phyloP scores from a whole-genome alignment of 2,113 vertebrate species.

The Hippocampus mohnikei region DNA sequence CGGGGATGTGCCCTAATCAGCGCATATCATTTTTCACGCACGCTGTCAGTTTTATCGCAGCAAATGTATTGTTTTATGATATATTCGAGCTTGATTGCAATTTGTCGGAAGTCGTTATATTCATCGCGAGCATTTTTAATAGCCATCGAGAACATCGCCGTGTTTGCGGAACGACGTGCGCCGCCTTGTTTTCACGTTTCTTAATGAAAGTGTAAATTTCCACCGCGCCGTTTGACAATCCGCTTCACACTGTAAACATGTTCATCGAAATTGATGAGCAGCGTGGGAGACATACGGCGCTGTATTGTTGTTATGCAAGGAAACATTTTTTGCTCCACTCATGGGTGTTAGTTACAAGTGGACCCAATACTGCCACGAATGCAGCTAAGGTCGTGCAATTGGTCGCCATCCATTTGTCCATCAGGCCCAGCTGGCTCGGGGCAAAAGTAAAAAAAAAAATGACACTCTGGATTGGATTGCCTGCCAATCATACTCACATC shows the following conservation, averaged over 20 bases:
- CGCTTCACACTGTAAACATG: neutral
- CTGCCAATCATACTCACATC: too few relatives aligned
- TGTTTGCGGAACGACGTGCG: neutral
- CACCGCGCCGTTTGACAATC: neutral
- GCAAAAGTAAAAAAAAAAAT: too few relatives aligned
- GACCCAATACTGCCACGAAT: too few relatives aligned
- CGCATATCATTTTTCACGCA: slow-evolving; percentile 54
- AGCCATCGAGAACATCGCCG: neutral
- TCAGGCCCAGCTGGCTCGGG: too few relatives aligned
- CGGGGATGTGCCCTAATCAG: slow-evolving; percentile 64
- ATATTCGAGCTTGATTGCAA: neutral
- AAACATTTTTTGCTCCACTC: neutral
- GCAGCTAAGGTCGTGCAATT: too few relatives aligned
- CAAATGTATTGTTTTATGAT: slow-evolving; percentile 62
- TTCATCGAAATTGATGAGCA: slow-evolving; percentile 3
- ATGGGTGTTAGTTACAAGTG: too few relatives aligned
- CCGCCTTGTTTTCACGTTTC: slow-evolving; percentile 1
- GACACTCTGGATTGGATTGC: too few relatives aligned
- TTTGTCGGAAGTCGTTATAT: slow-evolving; percentile 6
- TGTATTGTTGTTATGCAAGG: neutral
- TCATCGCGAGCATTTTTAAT: slow-evolving; percentile 2
- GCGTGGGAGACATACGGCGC: neutral
- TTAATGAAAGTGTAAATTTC: slow-evolving; percentile 8
- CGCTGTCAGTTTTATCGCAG: slow-evolving; percentile 43
- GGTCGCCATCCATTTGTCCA: too few relatives aligned